Base-by-base conservation (phyloP, 2,797 vertebrate genomes). In the Dipus sagitta region DNA sequence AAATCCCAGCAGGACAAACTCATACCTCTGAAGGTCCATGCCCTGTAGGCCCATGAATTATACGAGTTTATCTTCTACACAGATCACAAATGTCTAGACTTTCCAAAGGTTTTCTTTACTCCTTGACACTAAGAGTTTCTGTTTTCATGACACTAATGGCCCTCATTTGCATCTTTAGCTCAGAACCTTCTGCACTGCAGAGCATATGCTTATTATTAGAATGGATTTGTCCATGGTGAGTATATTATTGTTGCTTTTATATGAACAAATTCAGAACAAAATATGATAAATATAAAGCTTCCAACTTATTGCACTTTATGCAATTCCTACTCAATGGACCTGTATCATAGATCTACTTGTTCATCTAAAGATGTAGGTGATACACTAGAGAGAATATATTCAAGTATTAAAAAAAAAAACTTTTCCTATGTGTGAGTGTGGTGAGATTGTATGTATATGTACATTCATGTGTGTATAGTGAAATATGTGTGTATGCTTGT, bases 61-160 rank as follows among this genome's bases (percentile, higher is more conserved):
- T 9, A 24, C 52, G 38, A 94, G 26, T 87, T 68, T 32, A 81
- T 74, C 72, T 85, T 62, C 34, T 20, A 88, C 38, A 76, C 17
- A 30, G 30, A 28, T 92, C 64, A 65, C 32, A 81, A 90, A 90
- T 62, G 34, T 62, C 23, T 84, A 32, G 18, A 42, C 71, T 87
- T 77, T 64, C 64, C 42, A 47, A 47, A 90, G 74, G 14, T 89
- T 65, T 89, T 68, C 12, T 67, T 86, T 94, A 23, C 42, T 90
- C 12, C 3, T 26, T 80, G 62, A 83, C 64, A 91, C 14, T 23
- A 68, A 92, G 3, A 62, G 23, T 8, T 80, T 93, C 30, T 65
- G 15, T 74, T 32, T 58, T 47, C 6, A 78, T n/a, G 0, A 79
- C 12, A 75, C 4, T 38, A 6, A 79, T 38, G 65, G 86, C 42